phyloP scores from a whole-genome alignment of 1,140 invertebrate genomes.

The Drosophila kurseongensis region DNA sequence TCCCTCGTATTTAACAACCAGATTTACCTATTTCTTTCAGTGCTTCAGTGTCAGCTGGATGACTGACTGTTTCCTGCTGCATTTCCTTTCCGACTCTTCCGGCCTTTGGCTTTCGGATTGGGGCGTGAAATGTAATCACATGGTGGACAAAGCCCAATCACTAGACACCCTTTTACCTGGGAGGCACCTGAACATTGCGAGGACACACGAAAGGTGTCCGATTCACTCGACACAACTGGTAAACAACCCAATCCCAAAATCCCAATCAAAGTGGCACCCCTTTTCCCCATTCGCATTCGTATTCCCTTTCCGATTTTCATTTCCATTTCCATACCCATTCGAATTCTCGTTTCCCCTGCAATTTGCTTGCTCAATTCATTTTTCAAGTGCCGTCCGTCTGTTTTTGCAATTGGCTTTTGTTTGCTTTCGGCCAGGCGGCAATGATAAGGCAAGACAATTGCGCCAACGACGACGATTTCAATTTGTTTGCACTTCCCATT shows the following conservation, averaged over 20 bases:
- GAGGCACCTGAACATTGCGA: constrained; percentile 17
- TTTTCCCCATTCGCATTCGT: neutral
- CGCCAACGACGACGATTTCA: constrained; percentile 37
- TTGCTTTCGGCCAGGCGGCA: constrained; percentile 42
- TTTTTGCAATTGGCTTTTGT: constrained; percentile 53
- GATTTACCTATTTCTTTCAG: neutral
- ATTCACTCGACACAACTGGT: constrained; percentile 9
- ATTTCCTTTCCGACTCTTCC: constrained; percentile 39
- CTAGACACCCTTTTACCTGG: constrained; percentile 1
- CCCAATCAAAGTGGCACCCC: constrained; percentile 18
- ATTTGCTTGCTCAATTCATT: constrained; percentile 23
- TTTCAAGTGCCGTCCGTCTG: constrained; percentile 1
- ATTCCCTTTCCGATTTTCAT: neutral
- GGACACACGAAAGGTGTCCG: constrained; percentile 32
- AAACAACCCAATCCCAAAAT: constrained; percentile 16
- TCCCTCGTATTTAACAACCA: neutral
- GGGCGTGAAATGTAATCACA: constrained; percentile 46
- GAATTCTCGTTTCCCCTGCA: constrained; percentile 4
- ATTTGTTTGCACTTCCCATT: constrained; percentile 50
- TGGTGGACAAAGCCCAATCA: constrained; percentile 47
- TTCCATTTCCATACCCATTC: neutral
- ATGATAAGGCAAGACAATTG: constrained; percentile 60
- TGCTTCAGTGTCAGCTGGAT: constrained; percentile 13
- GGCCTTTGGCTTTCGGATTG: constrained; percentile 20
- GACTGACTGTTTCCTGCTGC: constrained; percentile 42